A percentile compares a stretch with the other conserved stretches of the same genome.
phyloP scores from a whole-genome alignment of 1,140 invertebrate genomes.

The Hylyphantes graminicola region DNA sequence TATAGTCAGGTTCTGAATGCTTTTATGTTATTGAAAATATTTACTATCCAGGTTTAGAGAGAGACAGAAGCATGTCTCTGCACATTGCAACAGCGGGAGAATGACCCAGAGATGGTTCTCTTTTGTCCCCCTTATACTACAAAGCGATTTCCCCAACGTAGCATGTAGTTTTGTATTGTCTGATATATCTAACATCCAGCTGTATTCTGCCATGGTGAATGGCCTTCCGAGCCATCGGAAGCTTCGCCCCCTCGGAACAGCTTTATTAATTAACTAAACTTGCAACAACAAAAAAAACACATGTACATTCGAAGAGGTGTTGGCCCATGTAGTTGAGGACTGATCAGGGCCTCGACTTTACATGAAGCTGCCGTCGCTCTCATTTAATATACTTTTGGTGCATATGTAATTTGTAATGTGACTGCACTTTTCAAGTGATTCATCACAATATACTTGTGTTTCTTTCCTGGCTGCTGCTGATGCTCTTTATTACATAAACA shows the following conservation, averaged over 20 bases:
- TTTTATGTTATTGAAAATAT: conserved; percentile 49
- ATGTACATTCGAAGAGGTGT: conserved; percentile 27
- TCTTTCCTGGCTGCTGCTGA: conserved; percentile 46
- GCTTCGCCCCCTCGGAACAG: too few species aligned
- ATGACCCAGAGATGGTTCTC: conserved; percentile 6
- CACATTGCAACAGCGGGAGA: not conserved
- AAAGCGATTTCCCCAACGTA: conserved; percentile 29
- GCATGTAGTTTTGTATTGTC: conserved; percentile 49
- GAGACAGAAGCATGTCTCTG: too few species aligned
- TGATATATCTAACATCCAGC: conserved; percentile 20
- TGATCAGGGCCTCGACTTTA: conserved; percentile 43
- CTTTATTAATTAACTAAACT: not conserved
- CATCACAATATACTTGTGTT: conserved; percentile 51
- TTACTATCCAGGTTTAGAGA: conserved; percentile 31
- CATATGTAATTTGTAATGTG: conserved; percentile 58
- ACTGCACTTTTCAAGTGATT: conserved; percentile 52
- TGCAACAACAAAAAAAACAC: conserved; percentile 7
- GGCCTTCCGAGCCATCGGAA: too few species aligned
- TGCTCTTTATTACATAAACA: conserved; percentile 41
- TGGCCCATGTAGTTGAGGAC: conserved; percentile 32
- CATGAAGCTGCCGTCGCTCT: conserved; percentile 49
- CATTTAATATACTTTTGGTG: conserved; percentile 59
- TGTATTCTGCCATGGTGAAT: conserved; percentile 33
- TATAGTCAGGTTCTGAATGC: conserved; percentile 43
- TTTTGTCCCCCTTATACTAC: not conserved